Evolutionary conservation across 2,113 vertebrate genomes (phyloP).

Genomic region (Aegotheles bennettii): DNA sequence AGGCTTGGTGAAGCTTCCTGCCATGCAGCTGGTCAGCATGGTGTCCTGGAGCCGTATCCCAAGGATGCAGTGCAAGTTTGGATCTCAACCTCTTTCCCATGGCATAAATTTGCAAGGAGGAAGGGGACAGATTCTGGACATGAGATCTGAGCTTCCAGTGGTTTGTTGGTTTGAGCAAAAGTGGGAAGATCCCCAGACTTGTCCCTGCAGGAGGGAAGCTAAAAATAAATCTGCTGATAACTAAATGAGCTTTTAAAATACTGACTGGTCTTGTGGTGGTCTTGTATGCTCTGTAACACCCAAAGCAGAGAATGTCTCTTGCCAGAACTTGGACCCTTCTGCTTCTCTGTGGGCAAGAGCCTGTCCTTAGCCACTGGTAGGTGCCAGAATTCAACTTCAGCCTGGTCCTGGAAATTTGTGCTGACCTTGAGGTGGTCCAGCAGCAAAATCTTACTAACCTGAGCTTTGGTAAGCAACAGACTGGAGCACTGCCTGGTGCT

Average conservation of each 20-base stretch:
- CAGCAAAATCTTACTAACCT: not conserved
- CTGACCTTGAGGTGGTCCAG: not conserved
- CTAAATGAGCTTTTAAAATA: not conserved
- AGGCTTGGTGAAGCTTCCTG: not conserved
- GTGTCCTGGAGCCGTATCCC: not conserved
- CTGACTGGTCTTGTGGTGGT: too few species aligned
- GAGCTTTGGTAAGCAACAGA: not conserved
- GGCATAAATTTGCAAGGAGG: not conserved
- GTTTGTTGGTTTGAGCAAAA: not conserved
- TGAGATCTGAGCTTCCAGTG: not conserved
- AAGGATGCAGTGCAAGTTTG: not conserved
- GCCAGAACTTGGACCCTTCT: not conserved
- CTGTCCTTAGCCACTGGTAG: not conserved
- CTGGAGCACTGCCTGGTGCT: not conserved
- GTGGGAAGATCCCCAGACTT: not conserved
- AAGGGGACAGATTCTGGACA: not conserved
- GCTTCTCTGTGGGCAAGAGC: not conserved
- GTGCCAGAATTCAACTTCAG: not conserved
- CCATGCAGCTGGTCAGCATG: not conserved
- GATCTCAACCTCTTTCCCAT: accelerated
- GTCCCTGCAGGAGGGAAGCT: not conserved
- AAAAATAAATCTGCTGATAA: not conserved
- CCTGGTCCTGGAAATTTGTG: not conserved
- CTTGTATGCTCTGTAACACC: not conserved
- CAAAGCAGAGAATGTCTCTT: not conserved